A percentile compares a stretch with the other conserved stretches of the same genome.
These are phyloP conservation scores for Athalia rosae DNA, from an alignment of 2,888 invertebrate species.

Conservation along the genomic window DNA sequence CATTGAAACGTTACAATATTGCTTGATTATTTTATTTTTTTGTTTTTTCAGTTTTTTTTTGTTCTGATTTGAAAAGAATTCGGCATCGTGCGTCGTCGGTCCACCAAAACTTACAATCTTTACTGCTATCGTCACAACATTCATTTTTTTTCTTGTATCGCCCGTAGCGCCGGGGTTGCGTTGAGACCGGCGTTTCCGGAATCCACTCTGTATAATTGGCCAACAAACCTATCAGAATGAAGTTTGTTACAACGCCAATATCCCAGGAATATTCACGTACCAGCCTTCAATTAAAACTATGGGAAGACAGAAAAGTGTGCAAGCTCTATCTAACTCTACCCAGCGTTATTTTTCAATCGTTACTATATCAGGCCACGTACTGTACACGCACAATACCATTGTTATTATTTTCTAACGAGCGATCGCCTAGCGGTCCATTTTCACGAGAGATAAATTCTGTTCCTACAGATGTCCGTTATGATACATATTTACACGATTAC, in stretches of 20 bases:
- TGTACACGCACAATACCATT: too few species aligned
- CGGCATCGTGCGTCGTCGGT: constrained; percentile 11
- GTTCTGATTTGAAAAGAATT: constrained; percentile 21
- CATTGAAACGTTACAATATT: constrained; percentile 51
- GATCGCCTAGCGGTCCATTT: background rate
- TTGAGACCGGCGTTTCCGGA: constrained; percentile 62
- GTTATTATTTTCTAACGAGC: background rate
- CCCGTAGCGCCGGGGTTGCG: constrained; percentile 67
- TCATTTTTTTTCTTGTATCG: constrained; percentile 73
- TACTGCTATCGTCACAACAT: constrained; percentile 72
- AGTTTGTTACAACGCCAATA: constrained; percentile 35
- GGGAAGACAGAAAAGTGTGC: background rate
- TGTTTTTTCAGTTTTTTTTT: constrained; percentile 51
- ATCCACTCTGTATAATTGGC: constrained; percentile 71
- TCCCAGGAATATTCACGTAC: background rate
- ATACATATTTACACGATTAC: constrained; percentile 7
- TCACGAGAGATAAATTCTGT: background rate
- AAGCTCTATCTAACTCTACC: constrained; percentile 32
- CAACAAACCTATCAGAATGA: constrained; percentile 58
- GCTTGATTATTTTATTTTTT: constrained; percentile 55
- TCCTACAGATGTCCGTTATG: too few species aligned
- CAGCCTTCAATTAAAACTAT: background rate
- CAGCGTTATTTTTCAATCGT: background rate
- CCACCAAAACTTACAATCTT: constrained; percentile 71
- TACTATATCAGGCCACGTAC: background rate